Evolutionary conservation across 2,888 invertebrate genomes (phyloP).

Genomic region (Embidobia sp.): DNA sequence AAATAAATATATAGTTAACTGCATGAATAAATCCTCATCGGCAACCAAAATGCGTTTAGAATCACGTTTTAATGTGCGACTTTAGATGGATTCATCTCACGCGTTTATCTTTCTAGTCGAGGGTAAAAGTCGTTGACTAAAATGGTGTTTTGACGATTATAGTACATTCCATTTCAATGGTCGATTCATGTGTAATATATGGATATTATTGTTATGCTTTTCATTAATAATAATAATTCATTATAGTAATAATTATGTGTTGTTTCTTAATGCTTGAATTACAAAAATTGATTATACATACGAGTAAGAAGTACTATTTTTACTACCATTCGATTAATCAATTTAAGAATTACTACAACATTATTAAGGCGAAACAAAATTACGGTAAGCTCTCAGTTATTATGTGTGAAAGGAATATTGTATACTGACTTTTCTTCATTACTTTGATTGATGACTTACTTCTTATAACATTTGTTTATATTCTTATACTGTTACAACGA

Average conservation of each 20-base stretch:
- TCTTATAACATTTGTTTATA: background rate
- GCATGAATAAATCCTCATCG: background rate
- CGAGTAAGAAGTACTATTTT: constrained; percentile 17
- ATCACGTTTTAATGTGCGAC: constrained; percentile 16
- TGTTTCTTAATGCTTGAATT: constrained; percentile 45
- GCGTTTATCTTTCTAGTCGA: background rate
- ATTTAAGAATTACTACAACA: too few relatives aligned
- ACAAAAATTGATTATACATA: constrained; percentile 41
- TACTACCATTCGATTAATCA: background rate
- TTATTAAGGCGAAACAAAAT: too few relatives aligned
- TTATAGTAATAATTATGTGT: constrained; percentile 56
- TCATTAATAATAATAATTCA: constrained; percentile 45
- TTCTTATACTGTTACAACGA: constrained; percentile 24
- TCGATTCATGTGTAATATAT: constrained; percentile 32
- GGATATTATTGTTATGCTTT: constrained; percentile 25
- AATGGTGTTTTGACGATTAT: constrained; percentile 30
- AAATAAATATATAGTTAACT: background rate
- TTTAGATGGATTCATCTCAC: background rate
- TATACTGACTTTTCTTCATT: too few relatives aligned
- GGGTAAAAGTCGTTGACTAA: background rate
- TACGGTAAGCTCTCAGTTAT: too few relatives aligned
- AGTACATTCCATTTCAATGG: constrained; percentile 45
- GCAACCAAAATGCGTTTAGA: constrained; percentile 1
- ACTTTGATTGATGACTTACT: too few relatives aligned
- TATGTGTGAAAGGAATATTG: too few relatives aligned